Base-by-base conservation (phyloP, 2,113 vertebrate species). In the Smithornis capensis region DNA sequence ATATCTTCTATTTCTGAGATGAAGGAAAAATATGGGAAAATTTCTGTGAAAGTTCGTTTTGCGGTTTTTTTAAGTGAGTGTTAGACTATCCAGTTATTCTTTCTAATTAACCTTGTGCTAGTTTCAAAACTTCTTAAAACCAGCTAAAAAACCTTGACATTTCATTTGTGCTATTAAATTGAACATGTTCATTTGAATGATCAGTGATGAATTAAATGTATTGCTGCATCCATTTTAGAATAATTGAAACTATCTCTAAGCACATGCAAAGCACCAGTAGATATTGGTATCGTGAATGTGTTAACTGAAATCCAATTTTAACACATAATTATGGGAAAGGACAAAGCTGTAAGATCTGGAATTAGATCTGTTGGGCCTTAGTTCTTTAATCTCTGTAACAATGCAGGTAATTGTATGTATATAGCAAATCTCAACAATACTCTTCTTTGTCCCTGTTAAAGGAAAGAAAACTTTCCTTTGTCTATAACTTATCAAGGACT, bases 371-470 rank as follows among this genome's bases (percentile, higher is more conserved):
- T 96, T 94, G 47, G 28, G 55, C 9, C 42, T 86, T 92, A 86
- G 71, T 95, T 79, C 64, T 88, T 52, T 78, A 83, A 88, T 95
- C 82, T 95, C 68, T 25, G 25, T 94, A 88, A 95, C 85, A 96
- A 78, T 86, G 71, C n/a, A 86, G 55, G 64, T 94, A 94, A 83
- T 90, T 92, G 75, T 95, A 82, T 82, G 64, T 78, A 75, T 91
- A 88, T 92, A 71, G 55, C 27, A 88, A 59, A 74, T 70, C 71
- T 63, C 63, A 77, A 92, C 60, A 83, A 27, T 77, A 14, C 18
- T 44, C 14, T 80, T 31, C 40, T 77, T 94, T 96, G 55, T 93
- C 25, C 53, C 22, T 92, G 0, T 76, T 90, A 60, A 81, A 91
- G 33, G 47, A 71, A 69, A 82, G 52, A 85, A 74, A 64, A 92